These are phyloP conservation scores for Pocillopora damicornis DNA, from an alignment of 64 coral and sea anemone species.

Conservation along the genomic window DNA sequence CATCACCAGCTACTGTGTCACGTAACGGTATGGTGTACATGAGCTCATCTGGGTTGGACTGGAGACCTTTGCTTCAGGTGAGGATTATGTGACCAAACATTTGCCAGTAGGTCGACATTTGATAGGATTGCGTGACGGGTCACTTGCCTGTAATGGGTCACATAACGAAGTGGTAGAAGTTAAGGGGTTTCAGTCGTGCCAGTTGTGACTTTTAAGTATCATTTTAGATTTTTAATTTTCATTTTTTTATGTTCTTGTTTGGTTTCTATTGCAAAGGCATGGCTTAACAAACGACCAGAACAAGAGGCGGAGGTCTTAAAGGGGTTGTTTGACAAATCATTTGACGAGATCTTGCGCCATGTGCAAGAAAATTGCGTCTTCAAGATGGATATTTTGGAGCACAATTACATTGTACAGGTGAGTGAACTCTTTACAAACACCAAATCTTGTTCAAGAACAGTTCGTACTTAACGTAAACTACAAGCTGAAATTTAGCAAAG, in stretches of 20 bases:
- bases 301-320: conserved; percentile 83
- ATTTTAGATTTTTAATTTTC: background rate
- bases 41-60: conserved; percentile 97
- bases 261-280: conserved; percentile 53
- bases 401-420: conserved; percentile 94
- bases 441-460: background rate
- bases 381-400: conserved; percentile 94
- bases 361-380: conserved; percentile 69
- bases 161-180: too few relatives aligned
- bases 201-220: background rate
- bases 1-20: conserved; percentile 95
- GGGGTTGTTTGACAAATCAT: conserved; percentile 87
- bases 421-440: background rate
- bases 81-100: background rate
- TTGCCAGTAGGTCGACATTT: background rate
- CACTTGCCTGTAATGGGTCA: background rate
- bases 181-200: too few relatives aligned
- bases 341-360: conserved; percentile 74
- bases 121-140: background rate
- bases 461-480: too few relatives aligned
- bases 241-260: background rate
- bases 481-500: too few relatives aligned
- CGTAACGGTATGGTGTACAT: conserved; percentile 99
- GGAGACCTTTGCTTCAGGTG: conserved; percentile 93
- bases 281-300: conserved; percentile 89